Percentiles rank a stretch among this genome's conserved stretches.
Evolutionary conservation across 2,113 vertebrate species (phyloP).

Genomic region (Carassius carassius): DNA sequence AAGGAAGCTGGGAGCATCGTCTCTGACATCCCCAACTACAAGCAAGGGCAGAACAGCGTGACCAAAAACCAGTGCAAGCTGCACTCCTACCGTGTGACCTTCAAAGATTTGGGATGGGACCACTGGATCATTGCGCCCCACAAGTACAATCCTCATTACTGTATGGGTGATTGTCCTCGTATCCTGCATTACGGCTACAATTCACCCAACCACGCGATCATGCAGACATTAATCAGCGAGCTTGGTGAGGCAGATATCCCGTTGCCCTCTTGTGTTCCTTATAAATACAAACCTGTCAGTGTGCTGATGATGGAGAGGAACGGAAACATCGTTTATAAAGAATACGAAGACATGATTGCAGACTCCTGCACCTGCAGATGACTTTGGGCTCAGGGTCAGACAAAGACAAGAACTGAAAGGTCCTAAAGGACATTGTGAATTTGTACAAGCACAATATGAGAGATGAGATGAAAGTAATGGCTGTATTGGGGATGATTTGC

Average conservation of each 20-base stretch:
- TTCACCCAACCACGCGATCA: constrained; percentile 89
- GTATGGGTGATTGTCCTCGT: constrained; percentile 85
- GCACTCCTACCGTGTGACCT: constrained; percentile 84
- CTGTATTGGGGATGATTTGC: neutral
- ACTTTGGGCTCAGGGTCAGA: constrained; percentile 7
- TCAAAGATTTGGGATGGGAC: constrained; percentile 87
- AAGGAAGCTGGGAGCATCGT: constrained; percentile 68
- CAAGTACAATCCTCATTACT: constrained; percentile 77
- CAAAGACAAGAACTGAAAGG: neutral
- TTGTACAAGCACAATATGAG: neutral
- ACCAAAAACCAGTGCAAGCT: constrained; percentile 85
- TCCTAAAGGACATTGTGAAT: constrained; percentile 2
- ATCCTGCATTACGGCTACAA: constrained; percentile 83
- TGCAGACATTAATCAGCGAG: constrained; percentile 90
- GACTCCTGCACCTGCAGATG: constrained; percentile 92
- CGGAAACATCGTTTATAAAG: constrained; percentile 88
- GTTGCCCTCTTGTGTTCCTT: constrained; percentile 86
- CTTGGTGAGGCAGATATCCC: constrained; percentile 83
- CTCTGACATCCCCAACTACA: constrained; percentile 68
- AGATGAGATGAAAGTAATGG: neutral
- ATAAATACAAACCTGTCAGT: constrained; percentile 91
- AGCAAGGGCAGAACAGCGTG: constrained; percentile 53
- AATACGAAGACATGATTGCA: constrained; percentile 91
- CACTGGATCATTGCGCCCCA: constrained; percentile 86
- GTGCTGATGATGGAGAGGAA: constrained; percentile 86